Base-by-base conservation (phyloP, 2,797 vertebrate genomes). In the Xiphophorus birchmanni region DNA sequence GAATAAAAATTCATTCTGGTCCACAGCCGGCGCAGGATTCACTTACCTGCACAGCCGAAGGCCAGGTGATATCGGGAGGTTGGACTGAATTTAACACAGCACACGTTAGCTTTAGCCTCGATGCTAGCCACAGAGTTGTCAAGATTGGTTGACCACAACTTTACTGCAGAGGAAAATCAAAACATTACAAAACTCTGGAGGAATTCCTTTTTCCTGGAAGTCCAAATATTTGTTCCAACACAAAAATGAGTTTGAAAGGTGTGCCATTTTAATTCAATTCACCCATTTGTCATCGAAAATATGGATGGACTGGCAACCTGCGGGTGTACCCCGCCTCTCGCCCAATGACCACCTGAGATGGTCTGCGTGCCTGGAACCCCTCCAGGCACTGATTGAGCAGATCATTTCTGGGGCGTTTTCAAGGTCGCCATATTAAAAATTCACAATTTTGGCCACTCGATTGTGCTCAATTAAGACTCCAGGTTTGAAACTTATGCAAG, bases 111-210 rank as follows among this genome's bases (percentile, higher is more conserved):
- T 92, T 99, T 99, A 73, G 99, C 98, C 92, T 99, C 99, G 52
- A 99, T 99, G 94, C 98, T 98, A 72, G 98, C 99, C 81, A 99
- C 99, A 0, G 99, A 99, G 93, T 99, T 99, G 95, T 99, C 98
- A 80, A 99, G 94, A 92, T 99, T 99, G 85, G 99, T 99, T 71
- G 99, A 99, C 99, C 99, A 99, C 82, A 99, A 92, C 87, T 99
- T 99, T 83, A 99, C 99, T 99, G 93, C 86, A 86, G 86, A 83
- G 80, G 81, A 94, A 91, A 69, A 76, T 21, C 13, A 44, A 35
- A 40, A 47, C 2, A 37, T 74, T 32, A 58, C 37, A 42, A 7
- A 75, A 75, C 3, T 0, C 26, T 5, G 23, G 6, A 12, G 26
- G 29, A 75, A 78, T 11, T 2, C 1, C 4, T 69, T 23, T 42